A percentile compares a stretch with the other conserved stretches of the same genome.
phyloP scores from a whole-genome alignment of 2,797 vertebrate species.

The Chloroceryle inda region DNA sequence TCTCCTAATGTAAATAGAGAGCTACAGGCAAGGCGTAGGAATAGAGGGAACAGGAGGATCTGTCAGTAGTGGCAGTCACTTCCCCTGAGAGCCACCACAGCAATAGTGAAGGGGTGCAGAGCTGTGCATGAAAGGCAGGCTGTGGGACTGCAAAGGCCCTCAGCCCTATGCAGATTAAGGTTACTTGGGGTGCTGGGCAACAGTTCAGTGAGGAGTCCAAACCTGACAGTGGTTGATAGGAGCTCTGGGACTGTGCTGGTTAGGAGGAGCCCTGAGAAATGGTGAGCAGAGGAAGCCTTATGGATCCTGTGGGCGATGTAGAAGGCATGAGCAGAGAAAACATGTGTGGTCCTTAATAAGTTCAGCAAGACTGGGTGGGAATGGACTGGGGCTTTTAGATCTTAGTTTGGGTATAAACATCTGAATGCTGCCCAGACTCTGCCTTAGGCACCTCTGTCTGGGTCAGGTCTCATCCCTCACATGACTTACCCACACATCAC shows the following conservation, averaged over 20 bases:
- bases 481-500: neutral
- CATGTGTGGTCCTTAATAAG: neutral
- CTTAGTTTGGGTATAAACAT: neutral
- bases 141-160: neutral
- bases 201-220: neutral
- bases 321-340: neutral
- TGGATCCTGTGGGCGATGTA: neutral
- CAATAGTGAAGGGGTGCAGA: neutral
- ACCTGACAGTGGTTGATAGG: neutral
- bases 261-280: neutral
- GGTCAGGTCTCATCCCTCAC: accelerated
- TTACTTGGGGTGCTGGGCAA: neutral
- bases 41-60: neutral
- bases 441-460: neutral
- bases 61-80: accelerated
- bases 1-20: neutral
- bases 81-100: neutral
- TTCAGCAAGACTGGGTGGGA: neutral
- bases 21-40: neutral
- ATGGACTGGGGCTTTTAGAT: neutral
- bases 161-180: neutral
- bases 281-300: neutral
- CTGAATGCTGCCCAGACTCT: neutral
- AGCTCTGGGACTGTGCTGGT: neutral
- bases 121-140: neutral